Evolutionary conservation across 2,888 invertebrate species (phyloP).

Genomic region (Amphipoea lucens): DNA sequence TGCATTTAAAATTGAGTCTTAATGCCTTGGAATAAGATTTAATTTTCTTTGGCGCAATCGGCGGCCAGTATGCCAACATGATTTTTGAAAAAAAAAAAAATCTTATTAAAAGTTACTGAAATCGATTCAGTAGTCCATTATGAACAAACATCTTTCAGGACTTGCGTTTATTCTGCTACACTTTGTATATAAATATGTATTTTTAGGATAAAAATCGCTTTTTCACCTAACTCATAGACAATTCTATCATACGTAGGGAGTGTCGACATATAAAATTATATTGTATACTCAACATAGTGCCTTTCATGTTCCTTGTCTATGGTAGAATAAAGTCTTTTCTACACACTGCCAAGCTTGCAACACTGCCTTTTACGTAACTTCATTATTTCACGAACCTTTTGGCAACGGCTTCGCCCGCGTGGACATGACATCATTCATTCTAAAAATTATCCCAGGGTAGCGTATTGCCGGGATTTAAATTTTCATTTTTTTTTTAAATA

Average conservation of each 20-base stretch:
- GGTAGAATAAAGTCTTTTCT: not conserved
- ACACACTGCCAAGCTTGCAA: slow-evolving; percentile 33
- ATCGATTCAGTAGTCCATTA: no score
- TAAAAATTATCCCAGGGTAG: no score
- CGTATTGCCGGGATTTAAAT: not conserved
- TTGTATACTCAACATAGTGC: slow-evolving; percentile 41
- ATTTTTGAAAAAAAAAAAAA: no score
- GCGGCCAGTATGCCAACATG: no score
- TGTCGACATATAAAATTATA: slow-evolving; percentile 16
- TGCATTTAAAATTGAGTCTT: no score
- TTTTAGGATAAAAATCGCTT: not conserved
- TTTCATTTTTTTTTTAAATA: not conserved
- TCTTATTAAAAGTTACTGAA: no score
- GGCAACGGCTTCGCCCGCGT: not conserved
- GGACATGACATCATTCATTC: no score
- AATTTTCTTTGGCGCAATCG: no score
- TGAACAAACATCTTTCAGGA: no score
- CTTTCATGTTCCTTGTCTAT: slow-evolving; percentile 32
- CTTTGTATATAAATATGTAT: no score
- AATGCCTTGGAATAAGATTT: no score
- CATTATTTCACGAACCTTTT: not conserved
- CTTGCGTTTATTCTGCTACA: no score
- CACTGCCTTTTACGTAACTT: slow-evolving; percentile 15
- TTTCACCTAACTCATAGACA: not conserved
- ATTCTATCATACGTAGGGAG: not conserved